Evolutionary conservation across 1,140 invertebrate genomes (phyloP), one percentile per base, ranked within the genome.

Genomic region (Panagrolaimus sp.): DNA sequence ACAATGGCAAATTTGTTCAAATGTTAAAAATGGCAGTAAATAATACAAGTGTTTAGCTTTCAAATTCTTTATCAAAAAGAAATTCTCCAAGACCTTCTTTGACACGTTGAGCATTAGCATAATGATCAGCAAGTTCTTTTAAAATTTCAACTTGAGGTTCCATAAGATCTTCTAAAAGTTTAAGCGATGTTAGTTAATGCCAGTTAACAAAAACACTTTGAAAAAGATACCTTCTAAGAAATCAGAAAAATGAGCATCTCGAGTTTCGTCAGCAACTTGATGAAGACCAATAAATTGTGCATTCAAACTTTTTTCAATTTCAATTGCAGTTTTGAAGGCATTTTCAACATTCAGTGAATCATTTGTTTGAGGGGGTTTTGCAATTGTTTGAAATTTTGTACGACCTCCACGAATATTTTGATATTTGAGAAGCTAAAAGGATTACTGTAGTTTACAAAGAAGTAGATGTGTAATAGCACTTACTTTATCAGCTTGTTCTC

Each of bases 281-380:
- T 91, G 89, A 0, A 91, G 78, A 27, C 88, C 83, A 14, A 91
- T 74, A 13, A 91, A 82, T 72, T 85, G 85, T 87, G 90, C 84
- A 80, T 91, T 91, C 7, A 92, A 89, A 68, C 83, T 84, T 79
- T 89, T 89, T 82, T 92, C 90, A 72, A 92, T 84, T 38, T 87
- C 77, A 3, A 92, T 83, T n/a, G 90, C 89, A 13, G 86, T 85
- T 46, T 81, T 77, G 85, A 92, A 88, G 0, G 90, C 89, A 5
- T 89, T 87, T 72, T 88, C 82, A 0, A 87, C 86, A 42, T 85
- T 86, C 0, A 84, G 84, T 87, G 89, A 91, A 46, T 53, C 51
- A 88, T 16, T 85, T 63, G 85, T 84, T 53, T 85, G 80, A 9
- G 84, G 82, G 5, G 90, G 90, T 57, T 87, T 86, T 65, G 87